These are phyloP conservation scores for Larimichthys crocea DNA, from an alignment of 2,113 vertebrate species.

Conservation along the genomic window DNA sequence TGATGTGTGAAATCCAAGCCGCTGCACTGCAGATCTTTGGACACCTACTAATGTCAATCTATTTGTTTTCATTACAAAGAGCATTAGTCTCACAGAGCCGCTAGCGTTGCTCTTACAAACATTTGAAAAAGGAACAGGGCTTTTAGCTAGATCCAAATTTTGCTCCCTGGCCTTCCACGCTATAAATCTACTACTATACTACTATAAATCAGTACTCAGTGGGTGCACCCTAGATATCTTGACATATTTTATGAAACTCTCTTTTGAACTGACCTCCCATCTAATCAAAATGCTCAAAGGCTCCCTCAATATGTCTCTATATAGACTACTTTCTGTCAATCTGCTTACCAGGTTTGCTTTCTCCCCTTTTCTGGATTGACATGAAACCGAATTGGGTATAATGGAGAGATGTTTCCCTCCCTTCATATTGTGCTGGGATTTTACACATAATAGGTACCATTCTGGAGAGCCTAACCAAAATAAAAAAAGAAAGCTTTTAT, in stretches of 20 bases:
- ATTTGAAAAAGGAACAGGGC: constrained; percentile 28
- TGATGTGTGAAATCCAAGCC: not conserved
- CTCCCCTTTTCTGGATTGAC: constrained; percentile 43
- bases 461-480: constrained; percentile 18
- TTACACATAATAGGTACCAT: constrained; percentile 51
- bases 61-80: constrained; percentile 4
- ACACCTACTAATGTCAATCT: not conserved
- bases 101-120: constrained; percentile 12
- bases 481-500: constrained; percentile 46
- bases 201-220: not conserved
- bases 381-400: constrained; percentile 54
- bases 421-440: constrained; percentile 8
- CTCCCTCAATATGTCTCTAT: constrained; percentile 25
- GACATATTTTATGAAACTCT: constrained; percentile 54
- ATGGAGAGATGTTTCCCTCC: constrained; percentile 32
- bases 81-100: constrained; percentile 2
- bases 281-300: constrained; percentile 33
- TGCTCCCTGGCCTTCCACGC: not conserved
- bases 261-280: constrained; percentile 45
- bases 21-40: not conserved
- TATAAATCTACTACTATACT: constrained; percentile 34
- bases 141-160: constrained; percentile 24
- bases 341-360: constrained; percentile 55
- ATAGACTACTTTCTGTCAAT: constrained; percentile 47
- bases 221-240: constrained; percentile 11